Conservation (phyloP, 2,888 invertebrate genomes). For the Ophraella communa region DNA sequence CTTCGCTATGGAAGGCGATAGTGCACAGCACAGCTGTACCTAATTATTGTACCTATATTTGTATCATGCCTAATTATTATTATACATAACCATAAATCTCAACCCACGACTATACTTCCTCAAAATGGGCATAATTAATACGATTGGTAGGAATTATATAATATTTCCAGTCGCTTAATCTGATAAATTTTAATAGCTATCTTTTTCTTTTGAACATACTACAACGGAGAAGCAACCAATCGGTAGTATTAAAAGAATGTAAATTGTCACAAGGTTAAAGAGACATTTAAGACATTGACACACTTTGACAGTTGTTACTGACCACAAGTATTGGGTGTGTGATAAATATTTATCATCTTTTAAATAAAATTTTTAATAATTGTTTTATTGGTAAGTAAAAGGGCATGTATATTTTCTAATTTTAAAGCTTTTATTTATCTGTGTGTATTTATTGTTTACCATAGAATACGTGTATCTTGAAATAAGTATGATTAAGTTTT, state of each 20-base stretch:
- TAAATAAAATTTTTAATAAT: background rate
- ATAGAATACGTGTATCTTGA: background rate
- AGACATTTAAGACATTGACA: too few species aligned
- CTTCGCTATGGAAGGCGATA: too few species aligned
- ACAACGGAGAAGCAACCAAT: background rate
- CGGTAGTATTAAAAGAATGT: slow-evolving; percentile 5
- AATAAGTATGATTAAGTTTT: background rate
- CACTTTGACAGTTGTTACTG: slow-evolving; percentile 20
- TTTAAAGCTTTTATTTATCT: background rate
- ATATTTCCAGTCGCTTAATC: background rate
- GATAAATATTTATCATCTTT: slow-evolving; percentile 25
- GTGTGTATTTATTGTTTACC: background rate
- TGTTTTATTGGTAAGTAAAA: slow-evolving; percentile 18
- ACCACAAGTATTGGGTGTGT: slow-evolving; percentile 43
- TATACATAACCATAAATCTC: background rate
- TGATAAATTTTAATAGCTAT: slow-evolving; percentile 12
- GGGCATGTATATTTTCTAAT: slow-evolving; percentile 2
- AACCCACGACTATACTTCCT: slow-evolving; percentile 9
- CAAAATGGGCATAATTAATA: slow-evolving; percentile 40
- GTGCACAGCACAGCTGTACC: too few species aligned
- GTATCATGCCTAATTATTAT: too few species aligned
- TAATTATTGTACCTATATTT: too few species aligned
- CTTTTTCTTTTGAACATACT: background rate
- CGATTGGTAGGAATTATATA: slow-evolving; percentile 39
- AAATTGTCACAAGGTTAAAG: background rate